phyloP scores from a whole-genome alignment of 1,140 invertebrate species.

The Platyura marginata region DNA sequence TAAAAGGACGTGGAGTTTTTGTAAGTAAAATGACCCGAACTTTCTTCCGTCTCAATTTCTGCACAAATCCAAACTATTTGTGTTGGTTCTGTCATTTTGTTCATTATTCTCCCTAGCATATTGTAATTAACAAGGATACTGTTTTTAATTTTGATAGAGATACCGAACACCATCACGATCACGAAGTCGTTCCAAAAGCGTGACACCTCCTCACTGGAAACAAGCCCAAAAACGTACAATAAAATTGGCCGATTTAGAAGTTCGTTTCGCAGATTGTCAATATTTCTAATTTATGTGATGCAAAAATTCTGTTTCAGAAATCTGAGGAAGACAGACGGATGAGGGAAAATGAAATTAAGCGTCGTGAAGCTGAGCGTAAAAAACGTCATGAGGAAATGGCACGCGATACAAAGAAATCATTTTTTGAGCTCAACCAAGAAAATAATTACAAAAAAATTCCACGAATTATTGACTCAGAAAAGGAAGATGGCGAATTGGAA shows the following conservation, averaged over 20 bases:
- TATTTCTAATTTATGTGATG: too few relatives aligned
- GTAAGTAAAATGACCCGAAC: conserved; percentile 34
- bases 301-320: conserved; percentile 30
- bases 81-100: too few relatives aligned
- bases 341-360: conserved; percentile 38
- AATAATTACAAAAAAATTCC: conserved; percentile 7
- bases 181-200: conserved; percentile 57
- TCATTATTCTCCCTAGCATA: conserved; percentile 2
- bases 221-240: conserved; percentile 68
- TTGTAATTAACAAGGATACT: too few relatives aligned
- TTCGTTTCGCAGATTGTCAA: conserved; percentile 15
- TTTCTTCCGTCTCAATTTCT: not conserved
- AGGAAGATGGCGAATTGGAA: conserved; percentile 2
- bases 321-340: conserved; percentile 40
- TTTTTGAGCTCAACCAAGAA: conserved; percentile 20
- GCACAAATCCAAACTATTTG: not conserved
- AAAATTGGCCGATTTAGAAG: conserved; percentile 62
- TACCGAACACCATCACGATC: conserved; percentile 70
- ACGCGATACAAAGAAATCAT: conserved; percentile 20
- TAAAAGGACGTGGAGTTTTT: conserved; percentile 76
- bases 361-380: conserved; percentile 35
- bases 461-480: conserved; percentile 5
- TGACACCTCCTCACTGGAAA: conserved; percentile 78
- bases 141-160: conserved; percentile 30
- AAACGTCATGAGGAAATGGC: conserved; percentile 31